A percentile compares a stretch with the other conserved stretches of the same genome.
These are phyloP conservation scores for Axinella damicornis DNA, from an alignment of 37 sponge, comb jelly and placozoan genomes.

Conservation along the genomic window DNA sequence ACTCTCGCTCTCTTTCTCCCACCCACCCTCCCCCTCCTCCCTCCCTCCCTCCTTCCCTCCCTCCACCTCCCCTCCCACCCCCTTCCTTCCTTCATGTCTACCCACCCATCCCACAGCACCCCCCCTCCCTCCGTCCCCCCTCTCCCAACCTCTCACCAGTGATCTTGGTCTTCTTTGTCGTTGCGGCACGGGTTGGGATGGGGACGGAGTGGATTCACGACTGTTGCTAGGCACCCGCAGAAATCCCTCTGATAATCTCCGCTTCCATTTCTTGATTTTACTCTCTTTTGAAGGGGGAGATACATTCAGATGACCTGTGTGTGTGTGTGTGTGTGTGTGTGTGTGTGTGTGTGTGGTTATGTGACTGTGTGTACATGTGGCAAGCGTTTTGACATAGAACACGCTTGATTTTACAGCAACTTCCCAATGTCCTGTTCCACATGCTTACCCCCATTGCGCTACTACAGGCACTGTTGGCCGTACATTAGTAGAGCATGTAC, in stretches of 20 bases:
- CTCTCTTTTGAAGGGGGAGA: slow-evolving; percentile 53
- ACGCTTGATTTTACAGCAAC: no score
- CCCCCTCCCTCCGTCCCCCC: no score
- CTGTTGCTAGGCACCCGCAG: not conserved
- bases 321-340: slow-evolving; percentile 43
- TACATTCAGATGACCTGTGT: not conserved
- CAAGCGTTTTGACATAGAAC: not conserved
- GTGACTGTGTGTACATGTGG: slow-evolving; percentile 42
- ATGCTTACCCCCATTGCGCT: no score
- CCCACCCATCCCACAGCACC: no score
- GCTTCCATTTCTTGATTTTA: slow-evolving; percentile 57
- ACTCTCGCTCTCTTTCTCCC: no score
- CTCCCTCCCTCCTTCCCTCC: no score
- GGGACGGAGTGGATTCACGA: slow-evolving; percentile 21
- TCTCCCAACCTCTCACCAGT: slow-evolving; percentile 44
- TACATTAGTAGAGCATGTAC: no score
- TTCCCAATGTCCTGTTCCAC: no score
- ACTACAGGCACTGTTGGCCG: no score
- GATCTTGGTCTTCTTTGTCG: slow-evolving; percentile 38
- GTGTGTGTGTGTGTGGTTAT: no score
- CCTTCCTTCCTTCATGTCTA: not conserved
- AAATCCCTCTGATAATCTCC: slow-evolving; percentile 62
- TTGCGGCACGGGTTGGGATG: not conserved
- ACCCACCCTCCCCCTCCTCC: not conserved
- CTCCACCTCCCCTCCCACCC: not conserved